A percentile compares a stretch with the other conserved stretches of the same genome.
These are phyloP conservation scores for Ochropleura plecta DNA, from an alignment of 2,888 invertebrate species.

Conservation along the genomic window DNA sequence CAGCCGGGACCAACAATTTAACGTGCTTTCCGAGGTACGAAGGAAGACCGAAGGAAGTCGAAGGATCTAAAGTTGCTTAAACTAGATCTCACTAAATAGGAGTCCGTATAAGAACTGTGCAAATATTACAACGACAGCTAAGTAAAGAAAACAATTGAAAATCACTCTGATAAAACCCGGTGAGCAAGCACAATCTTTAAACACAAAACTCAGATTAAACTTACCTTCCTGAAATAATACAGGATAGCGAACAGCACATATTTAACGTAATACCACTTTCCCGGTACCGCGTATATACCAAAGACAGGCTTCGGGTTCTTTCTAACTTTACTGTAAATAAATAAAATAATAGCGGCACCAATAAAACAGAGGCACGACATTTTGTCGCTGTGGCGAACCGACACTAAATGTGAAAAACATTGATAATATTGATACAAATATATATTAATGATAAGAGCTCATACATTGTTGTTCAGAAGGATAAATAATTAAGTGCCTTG, in stretches of 20 bases:
- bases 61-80: neutral
- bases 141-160: conserved; percentile 3
- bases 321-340: conserved; percentile 73
- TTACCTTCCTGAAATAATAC: conserved; percentile 90
- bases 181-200: neutral
- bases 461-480: conserved; percentile 27
- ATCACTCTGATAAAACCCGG: neutral
- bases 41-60: no score
- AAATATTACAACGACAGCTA: neutral
- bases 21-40: no score
- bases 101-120: neutral
- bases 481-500: conserved; percentile 25
- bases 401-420: conserved; percentile 38
- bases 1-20: no score
- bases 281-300: conserved; percentile 91
- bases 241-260: conserved; percentile 89
- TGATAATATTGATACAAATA: conserved; percentile 44
- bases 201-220: conserved; percentile 51
- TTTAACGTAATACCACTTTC: conserved; percentile 92
- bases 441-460: conserved; percentile 51
- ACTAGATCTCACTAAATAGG: neutral
- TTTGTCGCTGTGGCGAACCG: conserved; percentile 35
- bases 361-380: conserved; percentile 66
- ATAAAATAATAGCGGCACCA: conserved; percentile 69
- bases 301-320: conserved; percentile 88